phyloP scores from a whole-genome alignment of 2,113 vertebrate species.

The Eulemur rufifrons region DNA sequence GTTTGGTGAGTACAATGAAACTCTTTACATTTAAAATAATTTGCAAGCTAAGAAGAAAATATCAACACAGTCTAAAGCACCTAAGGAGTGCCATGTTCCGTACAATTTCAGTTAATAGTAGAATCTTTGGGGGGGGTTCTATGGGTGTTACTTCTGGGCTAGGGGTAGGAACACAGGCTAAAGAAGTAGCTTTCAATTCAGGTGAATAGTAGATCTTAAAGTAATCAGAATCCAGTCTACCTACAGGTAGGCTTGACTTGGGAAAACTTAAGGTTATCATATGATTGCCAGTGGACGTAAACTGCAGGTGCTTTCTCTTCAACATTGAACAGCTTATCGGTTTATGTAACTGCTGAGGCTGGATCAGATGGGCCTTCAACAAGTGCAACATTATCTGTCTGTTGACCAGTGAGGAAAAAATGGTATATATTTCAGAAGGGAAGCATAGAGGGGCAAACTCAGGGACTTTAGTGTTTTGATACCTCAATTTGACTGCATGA shows the following conservation, averaged over 20 bases:
- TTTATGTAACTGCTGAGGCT: not conserved
- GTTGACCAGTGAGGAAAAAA: not conserved
- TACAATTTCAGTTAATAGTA: not conserved
- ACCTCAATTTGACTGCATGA: not conserved
- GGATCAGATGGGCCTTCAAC: not conserved
- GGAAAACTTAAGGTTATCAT: not conserved
- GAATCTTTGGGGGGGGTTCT: not conserved
- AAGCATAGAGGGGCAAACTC: not conserved
- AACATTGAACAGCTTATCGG: not conserved
- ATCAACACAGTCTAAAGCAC: not conserved
- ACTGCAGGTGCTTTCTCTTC: not conserved
- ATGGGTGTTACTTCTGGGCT: not conserved
- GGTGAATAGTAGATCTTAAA: not conserved
- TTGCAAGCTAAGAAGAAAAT: conserved; percentile 1
- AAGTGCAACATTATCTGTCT: not conserved
- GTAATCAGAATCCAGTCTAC: not conserved
- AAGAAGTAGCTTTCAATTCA: not conserved
- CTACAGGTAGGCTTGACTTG: not conserved
- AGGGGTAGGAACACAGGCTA: not conserved
- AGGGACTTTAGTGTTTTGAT: not conserved
- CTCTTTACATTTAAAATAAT: conserved; percentile 41
- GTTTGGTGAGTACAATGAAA: not conserved
- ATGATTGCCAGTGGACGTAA: not conserved
- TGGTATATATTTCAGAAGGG: not conserved
- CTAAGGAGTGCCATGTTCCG: not conserved